phyloP scores from a whole-genome alignment of 2,888 invertebrate species.

The Drosophila prolongata region DNA sequence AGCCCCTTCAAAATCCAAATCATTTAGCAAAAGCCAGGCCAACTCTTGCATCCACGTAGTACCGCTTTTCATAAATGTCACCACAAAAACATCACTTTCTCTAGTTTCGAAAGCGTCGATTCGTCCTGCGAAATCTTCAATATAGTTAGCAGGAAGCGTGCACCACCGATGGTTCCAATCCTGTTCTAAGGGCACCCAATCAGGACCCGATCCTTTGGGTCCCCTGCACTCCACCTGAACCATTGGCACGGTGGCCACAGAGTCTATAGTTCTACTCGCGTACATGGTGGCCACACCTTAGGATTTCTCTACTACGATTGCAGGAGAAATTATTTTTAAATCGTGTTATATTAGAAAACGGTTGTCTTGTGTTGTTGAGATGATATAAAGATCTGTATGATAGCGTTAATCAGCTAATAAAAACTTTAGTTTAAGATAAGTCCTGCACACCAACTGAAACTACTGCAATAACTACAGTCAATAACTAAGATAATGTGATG shows the following conservation, averaged over 20 bases:
- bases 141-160: slow-evolving; percentile 32
- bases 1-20: slow-evolving; percentile 58
- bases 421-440: background rate
- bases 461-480: too few species aligned
- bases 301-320: background rate
- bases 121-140: background rate
- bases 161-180: slow-evolving; percentile 50
- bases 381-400: background rate
- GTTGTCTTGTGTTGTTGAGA: background rate
- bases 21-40: slow-evolving; percentile 63
- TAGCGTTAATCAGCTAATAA: background rate
- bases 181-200: slow-evolving; percentile 42
- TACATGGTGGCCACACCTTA: slow-evolving; percentile 10
- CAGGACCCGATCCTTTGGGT: background rate
- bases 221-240: slow-evolving; percentile 17
- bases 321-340: background rate
- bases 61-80: slow-evolving; percentile 60
- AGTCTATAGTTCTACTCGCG: slow-evolving; percentile 15
- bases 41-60: slow-evolving; percentile 71
- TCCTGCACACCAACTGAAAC: too few species aligned
- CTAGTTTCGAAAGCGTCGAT: slow-evolving; percentile 58
- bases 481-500: too few species aligned
- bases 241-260: slow-evolving; percentile 11
- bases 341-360: background rate
- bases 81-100: slow-evolving; percentile 59